Base-by-base conservation (phyloP, 2,797 vertebrate species). In the Spondyliosoma cantharus region DNA sequence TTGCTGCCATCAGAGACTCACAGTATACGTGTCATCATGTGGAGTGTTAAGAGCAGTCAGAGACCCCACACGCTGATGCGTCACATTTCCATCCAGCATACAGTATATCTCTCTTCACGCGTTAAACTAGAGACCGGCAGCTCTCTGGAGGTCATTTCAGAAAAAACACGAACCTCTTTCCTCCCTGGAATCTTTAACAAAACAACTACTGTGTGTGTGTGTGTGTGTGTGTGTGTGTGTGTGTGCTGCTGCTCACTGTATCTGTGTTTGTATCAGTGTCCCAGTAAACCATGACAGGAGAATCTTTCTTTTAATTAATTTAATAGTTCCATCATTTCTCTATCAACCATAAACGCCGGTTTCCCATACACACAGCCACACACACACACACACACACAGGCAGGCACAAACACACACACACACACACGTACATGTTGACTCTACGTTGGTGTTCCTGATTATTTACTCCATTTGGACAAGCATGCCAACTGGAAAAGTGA, bases 311-410 rank as follows among this genome's bases (percentile, higher is more conserved):
- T 85, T 91, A 89, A 91, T 90, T 60, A 90, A 78, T 81, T 89
- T 91, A 92, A 93, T 92, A 80, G 86, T 84, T 92, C 64, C 92
- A 90, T 90, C 81, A 83, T 90, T 91, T 91, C 58, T 90, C 84
- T 80, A 86, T 90, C 73, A 88, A 86, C 84, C 82, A 87, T 91
- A 85, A 79, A 90, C 71, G 62, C 78, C 71, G 87, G 81, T 87
- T 86, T 91, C 87, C 59, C 29, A 32, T 67, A 67, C 59, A 75
- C 84, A 77, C 73, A 65, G 16, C 42, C 61, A 59, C 67, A 66
- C 65, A 63, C 58, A 71, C 71, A 75, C 78, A 64, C 70, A 65
- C 68, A 78, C 43, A 70, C 56, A 80, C 72, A n/a, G n/a, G n/a
- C n/a, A n/a, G n/a, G n/a, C n/a, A 74, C 61, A 68, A 20, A 71